phyloP scores from a whole-genome alignment of 2,113 vertebrate species.

The Pungitius pungitius region DNA sequence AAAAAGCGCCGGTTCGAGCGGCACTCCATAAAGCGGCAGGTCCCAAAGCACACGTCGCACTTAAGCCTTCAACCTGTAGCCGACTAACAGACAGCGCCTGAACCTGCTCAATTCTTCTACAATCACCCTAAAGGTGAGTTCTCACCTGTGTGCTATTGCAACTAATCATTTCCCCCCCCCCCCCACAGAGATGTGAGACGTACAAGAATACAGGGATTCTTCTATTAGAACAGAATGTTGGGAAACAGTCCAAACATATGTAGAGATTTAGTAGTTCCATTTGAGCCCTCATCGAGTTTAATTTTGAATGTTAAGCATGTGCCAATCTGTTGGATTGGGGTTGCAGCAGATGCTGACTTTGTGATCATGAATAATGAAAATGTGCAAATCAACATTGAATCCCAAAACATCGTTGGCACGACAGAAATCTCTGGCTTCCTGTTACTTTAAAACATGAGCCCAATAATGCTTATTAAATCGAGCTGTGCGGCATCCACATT shows the following conservation, averaged over 20 bases:
- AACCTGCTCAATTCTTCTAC: not conserved
- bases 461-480: not conserved
- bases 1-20: slow-evolving; percentile 15
- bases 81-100: slow-evolving; percentile 26
- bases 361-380: not conserved
- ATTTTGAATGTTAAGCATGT: not conserved
- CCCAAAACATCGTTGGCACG: not conserved
- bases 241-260: not conserved
- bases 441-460: not conserved
- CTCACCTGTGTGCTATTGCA: not conserved
- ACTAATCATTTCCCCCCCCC: not conserved
- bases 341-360: not conserved
- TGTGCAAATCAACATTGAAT: not conserved
- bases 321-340: not conserved
- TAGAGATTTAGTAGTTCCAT: not conserved
- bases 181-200: not conserved
- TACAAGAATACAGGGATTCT: not conserved
- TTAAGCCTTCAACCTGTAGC: slow-evolving; percentile 14
- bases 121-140: not conserved
- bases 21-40: slow-evolving; percentile 34
- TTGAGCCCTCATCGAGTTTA: not conserved
- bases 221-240: not conserved
- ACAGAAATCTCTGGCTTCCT: not conserved
- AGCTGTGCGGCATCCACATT: not conserved
- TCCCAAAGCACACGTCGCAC: slow-evolving; percentile 25